Evolutionary conservation across 2,797 vertebrate species (phyloP).

Genomic region (Furcifer pardalis): DNA sequence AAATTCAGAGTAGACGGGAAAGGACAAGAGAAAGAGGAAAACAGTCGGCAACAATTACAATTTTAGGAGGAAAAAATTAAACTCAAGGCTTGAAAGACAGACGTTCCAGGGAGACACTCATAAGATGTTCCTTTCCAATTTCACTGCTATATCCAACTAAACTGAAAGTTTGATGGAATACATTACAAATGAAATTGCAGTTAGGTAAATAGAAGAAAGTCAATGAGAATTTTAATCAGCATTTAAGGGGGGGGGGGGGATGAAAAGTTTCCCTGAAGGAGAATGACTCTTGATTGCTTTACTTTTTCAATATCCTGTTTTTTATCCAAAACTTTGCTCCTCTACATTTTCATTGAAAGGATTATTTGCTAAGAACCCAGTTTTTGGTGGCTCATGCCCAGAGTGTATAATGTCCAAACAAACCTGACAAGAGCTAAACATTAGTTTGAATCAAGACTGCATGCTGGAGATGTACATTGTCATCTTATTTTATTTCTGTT

Average conservation of each 20-base stretch:
- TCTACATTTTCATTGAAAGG: background rate
- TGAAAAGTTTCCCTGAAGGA: background rate
- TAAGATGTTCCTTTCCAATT: background rate
- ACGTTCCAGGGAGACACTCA: background rate
- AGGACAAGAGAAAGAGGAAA: background rate
- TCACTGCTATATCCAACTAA: background rate
- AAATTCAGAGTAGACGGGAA: background rate
- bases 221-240: background rate
- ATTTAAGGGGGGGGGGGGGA: background rate
- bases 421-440: background rate
- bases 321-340: background rate
- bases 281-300: background rate
- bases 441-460: background rate
- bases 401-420: background rate
- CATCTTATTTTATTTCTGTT: no score
- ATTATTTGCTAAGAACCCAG: background rate
- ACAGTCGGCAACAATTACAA: background rate
- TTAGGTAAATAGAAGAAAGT: background rate
- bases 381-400: background rate
- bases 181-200: background rate
- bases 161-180: background rate
- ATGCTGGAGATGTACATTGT: background rate
- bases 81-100: background rate
- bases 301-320: background rate
- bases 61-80: constrained; percentile 4